Base-by-base conservation (phyloP, 2,113 vertebrate genomes). In the Clupea harengus region DNA sequence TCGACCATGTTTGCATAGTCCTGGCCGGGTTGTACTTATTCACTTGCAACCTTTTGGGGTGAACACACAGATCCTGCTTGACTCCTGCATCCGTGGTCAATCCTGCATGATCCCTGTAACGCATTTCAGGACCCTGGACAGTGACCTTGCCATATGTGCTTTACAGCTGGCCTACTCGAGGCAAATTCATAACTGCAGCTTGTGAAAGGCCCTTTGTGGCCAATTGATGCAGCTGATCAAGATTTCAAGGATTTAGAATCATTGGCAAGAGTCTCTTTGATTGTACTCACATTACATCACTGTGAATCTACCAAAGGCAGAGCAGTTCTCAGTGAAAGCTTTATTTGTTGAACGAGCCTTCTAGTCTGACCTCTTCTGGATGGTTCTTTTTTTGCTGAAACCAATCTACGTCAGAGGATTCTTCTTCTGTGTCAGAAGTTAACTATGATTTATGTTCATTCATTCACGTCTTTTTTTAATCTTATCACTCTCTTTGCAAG, bases 341-440 rank as follows among this genome's bases (percentile, higher is more conserved):
- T 8, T 28, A 10, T 67, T 67, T 67, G 32, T 32, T 78, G 25
- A 78, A 78, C 13, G 72, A 39, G 25, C 28, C 72, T 39, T 39
- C 39, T 39, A 39, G 39, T 39, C 39, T 6, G 32, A 32, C 32
- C 72, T 78, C 32, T 28, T 32, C 32, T 78, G 72, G 0, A 78
- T 78, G 72, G 4, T 5, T 4, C 15, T 78, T 39, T 78, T 75
- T 13, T 75, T n/a, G n/a, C n/a, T n/a, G n/a, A n/a, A n/a, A n/a
- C n/a, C n/a, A n/a, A n/a, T n/a, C n/a, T n/a, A n/a, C n/a, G n/a
- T 22, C 64, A 86, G 83, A 86, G 18, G 25, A 72, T 81, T 86
- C 85, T 49, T 84, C 82, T 18, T 85, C 2, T 82, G 81, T 86
- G 60, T 78, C 11, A 78, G 32, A 78, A 78, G 9, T 32, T 78